Evolutionary conservation across 1,140 invertebrate genomes (phyloP), one percentile per base, ranked within the genome.

Genomic region (Prorops nasuta): DNA sequence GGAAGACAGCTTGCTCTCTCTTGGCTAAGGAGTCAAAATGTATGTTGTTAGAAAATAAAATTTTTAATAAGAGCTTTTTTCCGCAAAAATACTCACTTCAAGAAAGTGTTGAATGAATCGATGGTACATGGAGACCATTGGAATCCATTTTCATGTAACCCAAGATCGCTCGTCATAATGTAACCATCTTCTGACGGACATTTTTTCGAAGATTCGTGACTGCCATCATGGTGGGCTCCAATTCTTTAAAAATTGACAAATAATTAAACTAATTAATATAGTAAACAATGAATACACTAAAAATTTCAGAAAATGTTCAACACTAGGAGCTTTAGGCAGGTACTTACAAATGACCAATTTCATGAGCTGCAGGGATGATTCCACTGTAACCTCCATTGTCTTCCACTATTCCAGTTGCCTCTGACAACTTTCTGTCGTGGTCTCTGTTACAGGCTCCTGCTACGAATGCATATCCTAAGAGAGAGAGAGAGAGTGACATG

Each of bases 1-100:
- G 89, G 93, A 47, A 96, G 72, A 69, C 92, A 96, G 6, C 86
- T 90, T 15, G 92, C 89, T 51, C 50, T 51, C 0, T 45, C 31
- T 8, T 49, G 37, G 10, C 54, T 65, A 16, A 32, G 53, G 46
- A 7, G 28, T 42, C 4, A 16, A 37, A 34, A 41, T 40, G 16
- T n/a, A n/a, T n/a, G n/a, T n/a, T n/a, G n/a, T n/a, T n/a, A n/a
- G n/a, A n/a, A n/a, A n/a, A n/a, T n/a, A n/a, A n/a, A n/a, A n/a
- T n/a, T n/a, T n/a, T n/a, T n/a, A n/a, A n/a, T n/a, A n/a, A n/a
- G n/a, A n/a, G n/a, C n/a, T n/a, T n/a, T n/a, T n/a, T n/a, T n/a
- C n/a, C n/a, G n/a, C 18, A 3, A n/a, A 1, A 36, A 35, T 18
- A 24, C 10, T 28, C 58, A 67, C 68, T 45, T 66, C n/a, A 71